Conservation (phyloP, 2,797 vertebrate species). For the Spondyliosoma cantharus region DNA sequence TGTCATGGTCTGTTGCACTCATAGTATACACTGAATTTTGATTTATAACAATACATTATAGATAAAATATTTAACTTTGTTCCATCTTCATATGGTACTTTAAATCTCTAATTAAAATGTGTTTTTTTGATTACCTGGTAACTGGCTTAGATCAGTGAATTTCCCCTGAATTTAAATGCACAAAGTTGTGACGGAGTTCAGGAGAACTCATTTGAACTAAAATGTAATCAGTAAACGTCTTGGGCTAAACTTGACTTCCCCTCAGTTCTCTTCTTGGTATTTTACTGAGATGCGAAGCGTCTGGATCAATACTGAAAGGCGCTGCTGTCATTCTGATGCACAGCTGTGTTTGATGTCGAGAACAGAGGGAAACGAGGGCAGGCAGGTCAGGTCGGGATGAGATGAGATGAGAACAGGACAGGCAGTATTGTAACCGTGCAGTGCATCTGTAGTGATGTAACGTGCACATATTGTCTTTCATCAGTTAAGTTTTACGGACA, state of each 20-base stretch:
- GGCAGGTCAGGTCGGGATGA: conserved; percentile 20
- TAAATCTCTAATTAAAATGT: background rate
- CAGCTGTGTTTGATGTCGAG: conserved; percentile 60
- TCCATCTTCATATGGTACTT: background rate
- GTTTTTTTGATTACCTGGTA: background rate
- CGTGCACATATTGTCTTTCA: conserved; percentile 1
- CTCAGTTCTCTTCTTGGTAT: conserved; percentile 36
- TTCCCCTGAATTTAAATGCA: background rate
- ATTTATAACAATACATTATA: too few relatives aligned
- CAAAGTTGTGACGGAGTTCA: background rate
- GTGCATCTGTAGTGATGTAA: conserved; percentile 11
- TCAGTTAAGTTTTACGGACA: conserved; percentile 18
- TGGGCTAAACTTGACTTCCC: conserved; percentile 17
- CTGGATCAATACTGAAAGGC: conserved; percentile 68
- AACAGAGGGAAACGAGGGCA: conserved; percentile 43
- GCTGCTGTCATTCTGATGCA: conserved; percentile 64
- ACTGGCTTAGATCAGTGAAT: background rate
- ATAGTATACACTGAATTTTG: background rate
- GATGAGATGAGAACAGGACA: conserved; percentile 25
- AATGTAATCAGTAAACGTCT: conserved; percentile 27
- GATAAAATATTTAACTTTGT: background rate
- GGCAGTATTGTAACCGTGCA: background rate
- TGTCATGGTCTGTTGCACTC: background rate
- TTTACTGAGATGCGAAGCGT: conserved; percentile 33
- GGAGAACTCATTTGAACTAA: conserved; percentile 14